Percentiles rank a stretch among this genome's conserved stretches.
Evolutionary conservation across 2,113 vertebrate genomes (phyloP).

Genomic region (Globicephala melas): DNA sequence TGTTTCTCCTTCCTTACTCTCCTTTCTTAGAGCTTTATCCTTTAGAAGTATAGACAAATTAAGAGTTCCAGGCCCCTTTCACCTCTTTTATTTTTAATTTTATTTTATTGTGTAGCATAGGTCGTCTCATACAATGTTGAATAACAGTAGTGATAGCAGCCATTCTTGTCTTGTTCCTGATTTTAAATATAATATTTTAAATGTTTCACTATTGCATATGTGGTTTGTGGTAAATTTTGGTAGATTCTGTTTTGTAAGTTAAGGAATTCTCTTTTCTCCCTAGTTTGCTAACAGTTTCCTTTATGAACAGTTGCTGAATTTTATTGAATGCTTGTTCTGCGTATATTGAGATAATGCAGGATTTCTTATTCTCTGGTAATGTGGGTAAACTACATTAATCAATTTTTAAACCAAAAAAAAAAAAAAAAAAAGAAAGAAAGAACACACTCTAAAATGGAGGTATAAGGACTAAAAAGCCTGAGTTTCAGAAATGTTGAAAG

Average conservation of each 20-base stretch:
- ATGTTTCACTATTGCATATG: not conserved
- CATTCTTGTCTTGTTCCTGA: not conserved
- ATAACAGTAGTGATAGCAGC: not conserved
- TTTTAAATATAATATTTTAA: not conserved
- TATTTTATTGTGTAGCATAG: not conserved
- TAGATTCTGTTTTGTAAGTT: not conserved
- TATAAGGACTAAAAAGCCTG: rapidly evolving
- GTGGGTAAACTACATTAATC: not conserved
- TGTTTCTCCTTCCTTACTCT: not conserved
- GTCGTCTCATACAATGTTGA: not conserved
- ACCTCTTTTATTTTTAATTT: not conserved
- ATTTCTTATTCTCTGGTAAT: not conserved
- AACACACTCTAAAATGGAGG: not conserved
- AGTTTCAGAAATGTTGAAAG: not conserved
- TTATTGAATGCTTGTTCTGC: not conserved
- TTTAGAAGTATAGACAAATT: not conserved
- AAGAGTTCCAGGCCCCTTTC: not conserved
- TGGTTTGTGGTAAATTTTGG: not conserved
- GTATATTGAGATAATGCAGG: not conserved
- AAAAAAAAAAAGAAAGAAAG: too few species aligned
- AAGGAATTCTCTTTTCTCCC: not conserved
- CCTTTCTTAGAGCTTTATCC: not conserved
- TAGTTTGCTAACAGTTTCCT: not conserved
- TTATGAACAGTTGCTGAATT: not conserved
- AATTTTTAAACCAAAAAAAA: not conserved